These are phyloP conservation scores for Drosophila siamana DNA, from an alignment of 2,888 invertebrate species.

Conservation along the genomic window DNA sequence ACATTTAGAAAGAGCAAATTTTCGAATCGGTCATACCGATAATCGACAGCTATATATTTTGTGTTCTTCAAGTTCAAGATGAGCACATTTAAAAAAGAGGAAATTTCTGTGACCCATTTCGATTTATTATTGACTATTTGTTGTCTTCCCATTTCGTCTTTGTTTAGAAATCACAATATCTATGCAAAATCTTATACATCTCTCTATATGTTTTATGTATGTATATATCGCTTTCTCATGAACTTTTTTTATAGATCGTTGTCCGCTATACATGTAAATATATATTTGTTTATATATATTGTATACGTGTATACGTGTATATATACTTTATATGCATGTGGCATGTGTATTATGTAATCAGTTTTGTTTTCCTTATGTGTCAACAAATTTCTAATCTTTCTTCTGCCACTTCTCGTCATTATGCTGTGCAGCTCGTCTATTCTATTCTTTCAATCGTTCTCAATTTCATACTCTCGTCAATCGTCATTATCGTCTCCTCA, in stretches of 20 bases:
- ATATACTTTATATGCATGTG: constrained; percentile 23
- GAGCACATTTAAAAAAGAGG: constrained; percentile 21
- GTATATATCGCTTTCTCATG: constrained; percentile 47
- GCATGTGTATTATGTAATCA: constrained; percentile 47
- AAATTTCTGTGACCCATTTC: constrained; percentile 30
- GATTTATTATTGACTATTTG: constrained; percentile 31
- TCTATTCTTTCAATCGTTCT: constrained; percentile 1
- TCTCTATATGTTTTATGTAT: constrained; percentile 37
- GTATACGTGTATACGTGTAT: constrained; percentile 32
- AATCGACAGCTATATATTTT: constrained; percentile 42
- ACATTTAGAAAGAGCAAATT: not conserved
- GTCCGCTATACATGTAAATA: constrained; percentile 66
- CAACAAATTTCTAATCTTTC: constrained; percentile 23
- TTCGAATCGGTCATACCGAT: constrained; percentile 20
- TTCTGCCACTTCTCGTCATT: not conserved
- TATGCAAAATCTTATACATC: constrained; percentile 66
- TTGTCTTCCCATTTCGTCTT: constrained; percentile 44
- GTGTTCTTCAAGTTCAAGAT: constrained; percentile 26
- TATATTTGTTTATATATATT: constrained; percentile 35
- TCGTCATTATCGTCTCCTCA: constrained; percentile 10
- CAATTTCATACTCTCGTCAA: constrained; percentile 1
- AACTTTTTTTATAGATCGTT: constrained; percentile 56
- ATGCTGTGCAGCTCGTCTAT: not conserved
- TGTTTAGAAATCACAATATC: constrained; percentile 70
- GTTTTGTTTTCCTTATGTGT: constrained; percentile 36